Percentiles rank a stretch among this genome's conserved stretches.
Evolutionary conservation across 2,113 vertebrate genomes (phyloP).

Genomic region (Chaetorhynchus papuensis): DNA sequence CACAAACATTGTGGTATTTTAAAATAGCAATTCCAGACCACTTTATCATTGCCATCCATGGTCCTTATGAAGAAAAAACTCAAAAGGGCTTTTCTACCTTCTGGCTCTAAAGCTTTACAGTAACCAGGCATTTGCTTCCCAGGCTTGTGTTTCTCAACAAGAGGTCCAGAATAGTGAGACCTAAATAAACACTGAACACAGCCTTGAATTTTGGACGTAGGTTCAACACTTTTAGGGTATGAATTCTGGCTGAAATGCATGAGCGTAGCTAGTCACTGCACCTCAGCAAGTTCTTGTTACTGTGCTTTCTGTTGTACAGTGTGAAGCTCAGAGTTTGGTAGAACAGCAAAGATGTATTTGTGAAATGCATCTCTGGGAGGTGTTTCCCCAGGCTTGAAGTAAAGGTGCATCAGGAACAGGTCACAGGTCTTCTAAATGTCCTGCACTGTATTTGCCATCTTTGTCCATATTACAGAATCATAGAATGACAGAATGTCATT

Average conservation of each 20-base stretch:
- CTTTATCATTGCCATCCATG: not conserved
- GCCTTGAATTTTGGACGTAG: not conserved
- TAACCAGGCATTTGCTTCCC: not conserved
- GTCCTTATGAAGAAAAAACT: not conserved
- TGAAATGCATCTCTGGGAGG: not conserved
- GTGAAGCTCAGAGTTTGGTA: not conserved
- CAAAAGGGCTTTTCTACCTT: not conserved
- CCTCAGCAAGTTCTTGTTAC: not conserved
- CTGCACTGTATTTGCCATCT: not conserved
- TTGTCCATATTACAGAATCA: not conserved
- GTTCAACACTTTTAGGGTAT: not conserved
- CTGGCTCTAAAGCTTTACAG: not conserved
- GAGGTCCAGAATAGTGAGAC: not conserved
- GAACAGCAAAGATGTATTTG: not conserved
- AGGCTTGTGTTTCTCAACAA: not conserved
- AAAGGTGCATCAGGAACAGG: not conserved
- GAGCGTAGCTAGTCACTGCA: not conserved
- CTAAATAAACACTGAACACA: not conserved
- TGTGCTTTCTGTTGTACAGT: not conserved
- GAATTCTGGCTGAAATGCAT: not conserved
- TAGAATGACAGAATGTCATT: not conserved
- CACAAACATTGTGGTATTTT: not conserved
- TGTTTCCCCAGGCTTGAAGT: not conserved
- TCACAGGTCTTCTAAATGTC: not conserved
- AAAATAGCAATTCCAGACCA: not conserved